Conservation (phyloP, 2,797 vertebrate species). For the Heliangelus exortis region DNA sequence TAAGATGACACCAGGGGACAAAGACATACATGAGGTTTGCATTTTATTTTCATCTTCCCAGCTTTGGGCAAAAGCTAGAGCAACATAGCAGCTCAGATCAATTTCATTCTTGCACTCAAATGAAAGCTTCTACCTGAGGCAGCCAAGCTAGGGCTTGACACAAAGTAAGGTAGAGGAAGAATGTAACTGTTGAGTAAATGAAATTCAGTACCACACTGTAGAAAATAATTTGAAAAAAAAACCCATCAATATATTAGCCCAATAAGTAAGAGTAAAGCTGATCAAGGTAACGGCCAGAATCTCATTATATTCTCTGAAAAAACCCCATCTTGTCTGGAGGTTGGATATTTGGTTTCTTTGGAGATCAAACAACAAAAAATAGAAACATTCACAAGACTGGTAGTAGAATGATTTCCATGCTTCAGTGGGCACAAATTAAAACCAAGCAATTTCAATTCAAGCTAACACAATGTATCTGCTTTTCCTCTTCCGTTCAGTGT, state of each 20-base stretch:
- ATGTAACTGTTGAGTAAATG: not conserved
- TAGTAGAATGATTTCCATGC: not conserved
- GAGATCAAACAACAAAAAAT: not conserved
- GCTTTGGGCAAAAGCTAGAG: not conserved
- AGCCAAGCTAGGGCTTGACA: not conserved
- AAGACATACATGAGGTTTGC: not conserved
- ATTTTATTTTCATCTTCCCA: not conserved
- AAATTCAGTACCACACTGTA: not conserved
- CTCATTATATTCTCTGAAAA: not conserved
- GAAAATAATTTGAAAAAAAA: not conserved
- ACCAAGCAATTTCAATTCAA: not conserved
- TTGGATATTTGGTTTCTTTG: not conserved
- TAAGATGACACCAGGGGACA: not conserved
- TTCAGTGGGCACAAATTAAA: constrained; percentile 11
- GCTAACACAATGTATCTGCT: not conserved
- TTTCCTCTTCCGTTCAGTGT: not conserved
- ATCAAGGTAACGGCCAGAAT: not conserved
- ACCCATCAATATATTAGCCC: not conserved
- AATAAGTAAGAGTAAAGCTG: not conserved
- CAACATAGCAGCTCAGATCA: not conserved
- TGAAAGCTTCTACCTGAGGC: not conserved
- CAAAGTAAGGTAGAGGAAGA: not conserved
- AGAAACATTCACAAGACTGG: not conserved
- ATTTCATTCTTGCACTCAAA: not conserved
- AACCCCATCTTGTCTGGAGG: fast-evolving